Percentiles rank a stretch among this genome's conserved stretches.
These are phyloP conservation scores for Plotosus lineatus DNA, from an alignment of 2,113 vertebrate species.

Conservation along the genomic window DNA sequence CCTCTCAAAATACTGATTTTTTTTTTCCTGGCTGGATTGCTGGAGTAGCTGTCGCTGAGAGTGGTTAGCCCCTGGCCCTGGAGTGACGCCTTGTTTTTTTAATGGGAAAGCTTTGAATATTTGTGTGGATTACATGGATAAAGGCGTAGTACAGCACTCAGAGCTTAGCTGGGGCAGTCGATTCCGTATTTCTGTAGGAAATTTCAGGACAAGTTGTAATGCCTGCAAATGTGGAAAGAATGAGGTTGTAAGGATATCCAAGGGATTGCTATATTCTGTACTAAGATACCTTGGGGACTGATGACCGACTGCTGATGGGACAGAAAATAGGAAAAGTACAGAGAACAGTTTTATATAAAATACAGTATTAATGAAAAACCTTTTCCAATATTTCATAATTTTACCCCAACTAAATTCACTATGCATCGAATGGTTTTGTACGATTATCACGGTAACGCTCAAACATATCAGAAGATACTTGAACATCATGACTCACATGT, in stretches of 20 bases:
- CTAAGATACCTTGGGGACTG: background rate
- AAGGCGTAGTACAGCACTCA: conserved; percentile 38
- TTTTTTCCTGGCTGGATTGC: conserved; percentile 48
- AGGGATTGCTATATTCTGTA: background rate
- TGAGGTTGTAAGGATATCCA: conserved; percentile 22
- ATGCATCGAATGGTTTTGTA: no score
- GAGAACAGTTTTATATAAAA: background rate
- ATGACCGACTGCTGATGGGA: conserved; percentile 24
- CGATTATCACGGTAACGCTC: no score
- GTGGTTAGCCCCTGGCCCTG: conserved; percentile 54
- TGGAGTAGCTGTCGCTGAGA: conserved; percentile 41
- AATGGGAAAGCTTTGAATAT: conserved; percentile 56
- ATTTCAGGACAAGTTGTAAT: conserved; percentile 25
- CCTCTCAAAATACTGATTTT: conserved; percentile 23
- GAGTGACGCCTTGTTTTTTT: conserved; percentile 52
- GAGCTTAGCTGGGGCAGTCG: conserved; percentile 36
- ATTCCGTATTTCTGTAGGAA: conserved; percentile 36
- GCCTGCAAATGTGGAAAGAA: conserved; percentile 19
- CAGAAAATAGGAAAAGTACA: background rate
- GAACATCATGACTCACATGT: no score
- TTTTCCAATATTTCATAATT: background rate
- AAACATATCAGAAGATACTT: no score
- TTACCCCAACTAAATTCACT: background rate
- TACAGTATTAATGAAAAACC: background rate
- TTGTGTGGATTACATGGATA: conserved; percentile 59